Conservation (phyloP, 2,888 invertebrate genomes). For the Deilephila elpenor region DNA sequence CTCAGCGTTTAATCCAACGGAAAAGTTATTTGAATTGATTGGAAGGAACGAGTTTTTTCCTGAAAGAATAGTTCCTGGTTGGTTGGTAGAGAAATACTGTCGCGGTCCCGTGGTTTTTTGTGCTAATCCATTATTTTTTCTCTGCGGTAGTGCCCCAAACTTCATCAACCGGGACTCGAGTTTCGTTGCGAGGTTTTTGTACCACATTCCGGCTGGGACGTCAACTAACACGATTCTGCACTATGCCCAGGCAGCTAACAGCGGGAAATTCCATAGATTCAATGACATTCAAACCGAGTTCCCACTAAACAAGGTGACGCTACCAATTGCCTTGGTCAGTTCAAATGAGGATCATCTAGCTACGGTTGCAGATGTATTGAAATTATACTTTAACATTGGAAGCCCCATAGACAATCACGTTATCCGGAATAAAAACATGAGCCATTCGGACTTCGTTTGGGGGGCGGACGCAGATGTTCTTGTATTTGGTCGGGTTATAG, state of each 20-base stretch:
- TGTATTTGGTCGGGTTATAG: constrained; percentile 59
- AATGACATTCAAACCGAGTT: constrained; percentile 51
- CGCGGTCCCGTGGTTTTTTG: constrained; percentile 57
- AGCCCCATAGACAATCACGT: constrained; percentile 66
- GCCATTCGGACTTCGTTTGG: constrained; percentile 70
- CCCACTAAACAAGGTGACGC: constrained; percentile 50
- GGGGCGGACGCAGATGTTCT: constrained; percentile 51
- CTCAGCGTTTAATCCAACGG: constrained; percentile 48
- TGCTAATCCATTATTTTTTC: constrained; percentile 65
- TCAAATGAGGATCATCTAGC: constrained; percentile 66
- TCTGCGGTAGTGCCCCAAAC: constrained; percentile 56
- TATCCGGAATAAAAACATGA: constrained; percentile 56
- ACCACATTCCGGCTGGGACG: constrained; percentile 67
- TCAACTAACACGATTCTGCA: constrained; percentile 69
- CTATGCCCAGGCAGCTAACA: constrained; percentile 61
- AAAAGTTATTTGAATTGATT: constrained; percentile 51
- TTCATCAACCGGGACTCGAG: constrained; percentile 46
- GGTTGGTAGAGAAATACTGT: constrained; percentile 60
- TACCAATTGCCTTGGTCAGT: constrained; percentile 64
- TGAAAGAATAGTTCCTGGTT: constrained; percentile 56
- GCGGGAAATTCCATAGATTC: constrained; percentile 64
- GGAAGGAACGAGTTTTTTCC: constrained; percentile 63
- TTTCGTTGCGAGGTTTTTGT: constrained; percentile 57
- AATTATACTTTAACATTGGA: constrained; percentile 57
- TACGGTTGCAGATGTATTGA: constrained; percentile 57